Evolutionary conservation across 1,140 invertebrate genomes (phyloP).

Genomic region (Macrocentrus cingulum): DNA sequence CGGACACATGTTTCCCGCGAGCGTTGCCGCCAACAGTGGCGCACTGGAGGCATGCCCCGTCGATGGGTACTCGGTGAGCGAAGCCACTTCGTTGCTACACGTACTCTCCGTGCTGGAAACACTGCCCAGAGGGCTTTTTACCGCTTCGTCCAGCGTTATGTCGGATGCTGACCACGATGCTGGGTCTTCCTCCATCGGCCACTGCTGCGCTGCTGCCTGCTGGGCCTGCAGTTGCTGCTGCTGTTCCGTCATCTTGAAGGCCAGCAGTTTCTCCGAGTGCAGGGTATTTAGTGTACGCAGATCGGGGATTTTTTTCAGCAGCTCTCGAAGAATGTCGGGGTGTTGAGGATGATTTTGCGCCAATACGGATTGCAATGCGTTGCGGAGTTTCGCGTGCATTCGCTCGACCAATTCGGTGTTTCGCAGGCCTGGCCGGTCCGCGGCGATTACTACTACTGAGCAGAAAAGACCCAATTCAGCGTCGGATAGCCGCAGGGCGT

Average conservation of each 20-base stretch:
- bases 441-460: constrained; percentile 91
- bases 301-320: constrained; percentile 94
- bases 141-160: constrained; percentile 72
- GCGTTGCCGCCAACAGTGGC: constrained; percentile 74
- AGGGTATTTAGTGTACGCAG: constrained; percentile 92
- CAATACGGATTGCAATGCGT: constrained; percentile 83
- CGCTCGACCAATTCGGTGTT: constrained; percentile 90
- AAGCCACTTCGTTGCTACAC: constrained; percentile 66
- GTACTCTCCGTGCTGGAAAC: constrained; percentile 83
- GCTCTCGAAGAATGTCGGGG: constrained; percentile 77
- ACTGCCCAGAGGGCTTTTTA: constrained; percentile 80
- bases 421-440: constrained; percentile 88
- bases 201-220: constrained; percentile 58
- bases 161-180: constrained; percentile 71
- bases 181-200: constrained; percentile 56
- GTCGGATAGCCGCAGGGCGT: constrained; percentile 85
- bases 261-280: constrained; percentile 93
- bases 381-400: constrained; percentile 86
- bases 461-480: constrained; percentile 93
- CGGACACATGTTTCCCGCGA: constrained; percentile 69
- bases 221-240: constrained; percentile 75
- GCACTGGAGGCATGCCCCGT: constrained; percentile 63
- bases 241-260: constrained; percentile 88
- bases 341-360: constrained; percentile 82
- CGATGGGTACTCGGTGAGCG: constrained; percentile 63